Percentiles rank a stretch among this genome's conserved stretches.
Evolutionary conservation across 2,888 invertebrate species (phyloP).

Genomic region (Seira ritae): DNA sequence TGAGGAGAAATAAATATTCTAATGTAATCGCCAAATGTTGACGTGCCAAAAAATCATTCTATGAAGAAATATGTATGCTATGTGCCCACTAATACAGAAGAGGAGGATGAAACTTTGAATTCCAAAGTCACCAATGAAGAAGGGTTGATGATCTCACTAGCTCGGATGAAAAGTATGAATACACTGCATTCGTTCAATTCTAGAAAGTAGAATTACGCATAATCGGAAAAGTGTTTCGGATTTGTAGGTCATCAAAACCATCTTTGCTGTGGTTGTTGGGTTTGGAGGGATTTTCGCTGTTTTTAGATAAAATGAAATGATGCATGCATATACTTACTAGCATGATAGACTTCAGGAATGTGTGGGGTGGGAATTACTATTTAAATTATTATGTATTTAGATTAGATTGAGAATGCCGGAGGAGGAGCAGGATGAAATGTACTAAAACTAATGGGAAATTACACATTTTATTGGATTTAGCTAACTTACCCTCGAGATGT

Average conservation of each 20-base stretch:
- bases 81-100: conserved; percentile 5
- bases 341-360: no score
- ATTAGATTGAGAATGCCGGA: no score
- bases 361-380: no score
- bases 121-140: neutral
- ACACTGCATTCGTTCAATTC: neutral
- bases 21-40: neutral
- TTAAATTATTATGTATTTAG: no score
- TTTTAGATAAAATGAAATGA: neutral
- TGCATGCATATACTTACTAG: no score
- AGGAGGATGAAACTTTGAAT: conserved; percentile 11
- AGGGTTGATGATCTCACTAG: conserved; percentile 28
- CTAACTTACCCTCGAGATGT: neutral
- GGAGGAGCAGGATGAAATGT: neutral
- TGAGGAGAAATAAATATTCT: neutral
- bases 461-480: neutral
- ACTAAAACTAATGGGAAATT: neutral
- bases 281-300: neutral
- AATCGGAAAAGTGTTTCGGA: conserved; percentile 52
- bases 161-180: neutral
- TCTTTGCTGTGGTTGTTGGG: no score
- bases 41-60: conserved; percentile 13
- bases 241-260: conserved; percentile 52
- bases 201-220: conserved; percentile 19
- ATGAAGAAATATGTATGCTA: conserved; percentile 18